A percentile compares a stretch with the other conserved stretches of the same genome.
These are phyloP conservation scores for Copsychus sechellarum DNA, from an alignment of 2,113 vertebrate species.

Conservation along the genomic window DNA sequence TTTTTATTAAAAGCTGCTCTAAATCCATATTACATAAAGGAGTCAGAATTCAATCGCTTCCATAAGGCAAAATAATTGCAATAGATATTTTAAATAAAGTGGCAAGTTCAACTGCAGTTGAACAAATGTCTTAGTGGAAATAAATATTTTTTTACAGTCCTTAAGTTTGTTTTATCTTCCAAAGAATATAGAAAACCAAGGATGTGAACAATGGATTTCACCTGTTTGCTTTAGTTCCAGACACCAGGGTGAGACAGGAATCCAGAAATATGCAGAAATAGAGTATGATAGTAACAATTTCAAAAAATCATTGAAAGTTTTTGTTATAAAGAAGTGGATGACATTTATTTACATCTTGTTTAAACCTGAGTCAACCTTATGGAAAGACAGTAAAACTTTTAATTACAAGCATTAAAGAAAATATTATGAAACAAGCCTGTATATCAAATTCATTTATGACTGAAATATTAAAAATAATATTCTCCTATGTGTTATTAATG, in stretches of 20 bases:
- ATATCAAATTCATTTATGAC: not conserved
- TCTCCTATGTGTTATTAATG: not conserved
- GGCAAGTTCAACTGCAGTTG: not conserved
- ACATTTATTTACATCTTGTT: not conserved
- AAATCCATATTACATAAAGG: not conserved
- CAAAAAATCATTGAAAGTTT: accelerated
- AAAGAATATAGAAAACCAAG: not conserved
- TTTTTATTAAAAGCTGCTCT: not conserved
- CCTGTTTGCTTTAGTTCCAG: not conserved
- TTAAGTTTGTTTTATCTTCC: not conserved
- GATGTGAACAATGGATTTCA: not conserved
- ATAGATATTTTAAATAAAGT: not conserved
- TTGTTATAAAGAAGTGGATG: not conserved
- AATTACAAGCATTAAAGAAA: not conserved
- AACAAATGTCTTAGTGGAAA: not conserved
- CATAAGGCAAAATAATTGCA: not conserved
- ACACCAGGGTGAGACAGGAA: not conserved
- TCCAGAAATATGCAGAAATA: not conserved
- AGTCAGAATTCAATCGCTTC: not conserved
- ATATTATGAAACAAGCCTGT: not conserved
- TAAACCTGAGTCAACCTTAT: not conserved
- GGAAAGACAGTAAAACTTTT: not conserved
- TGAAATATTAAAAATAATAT: not conserved
- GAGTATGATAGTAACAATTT: not conserved
- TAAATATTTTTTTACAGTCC: not conserved